Percentiles rank a stretch among this genome's conserved stretches.
Conservation (phyloP, 2,888 invertebrate genomes). For the Philonicus albiceps region DNA sequence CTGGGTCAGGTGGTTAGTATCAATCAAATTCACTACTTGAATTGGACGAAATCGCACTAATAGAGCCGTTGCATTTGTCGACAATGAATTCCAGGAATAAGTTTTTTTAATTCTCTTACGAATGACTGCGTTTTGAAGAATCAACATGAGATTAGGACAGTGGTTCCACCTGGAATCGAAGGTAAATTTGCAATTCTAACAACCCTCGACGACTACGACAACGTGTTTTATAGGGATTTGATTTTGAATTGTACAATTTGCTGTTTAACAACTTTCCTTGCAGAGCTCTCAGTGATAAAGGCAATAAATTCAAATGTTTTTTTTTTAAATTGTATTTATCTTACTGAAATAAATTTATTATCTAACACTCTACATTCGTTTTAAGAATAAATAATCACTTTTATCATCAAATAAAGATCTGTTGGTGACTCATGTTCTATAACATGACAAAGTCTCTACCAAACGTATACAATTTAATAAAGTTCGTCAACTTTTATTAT, state of each 20-base stretch:
- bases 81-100: neutral
- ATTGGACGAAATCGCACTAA: neutral
- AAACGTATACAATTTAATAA: too few relatives aligned
- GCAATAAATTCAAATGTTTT: neutral
- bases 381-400: neutral
- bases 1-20: neutral
- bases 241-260: neutral
- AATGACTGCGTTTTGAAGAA: neutral
- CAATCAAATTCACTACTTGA: neutral
- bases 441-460: neutral
- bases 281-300: neutral
- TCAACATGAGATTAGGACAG: neutral
- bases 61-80: neutral
- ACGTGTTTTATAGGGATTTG: neutral
- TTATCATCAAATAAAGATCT: neutral
- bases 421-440: neutral
- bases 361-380: neutral
- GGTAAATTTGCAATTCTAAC: neutral
- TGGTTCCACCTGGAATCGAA: neutral
- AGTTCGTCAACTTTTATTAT: neutral
- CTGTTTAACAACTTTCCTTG: neutral
- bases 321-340: neutral
- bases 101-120: neutral
- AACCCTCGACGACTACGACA: neutral
- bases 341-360: neutral